phyloP scores from a whole-genome alignment of 2,797 vertebrate genomes.

The Macrochelys suwanniensis region DNA sequence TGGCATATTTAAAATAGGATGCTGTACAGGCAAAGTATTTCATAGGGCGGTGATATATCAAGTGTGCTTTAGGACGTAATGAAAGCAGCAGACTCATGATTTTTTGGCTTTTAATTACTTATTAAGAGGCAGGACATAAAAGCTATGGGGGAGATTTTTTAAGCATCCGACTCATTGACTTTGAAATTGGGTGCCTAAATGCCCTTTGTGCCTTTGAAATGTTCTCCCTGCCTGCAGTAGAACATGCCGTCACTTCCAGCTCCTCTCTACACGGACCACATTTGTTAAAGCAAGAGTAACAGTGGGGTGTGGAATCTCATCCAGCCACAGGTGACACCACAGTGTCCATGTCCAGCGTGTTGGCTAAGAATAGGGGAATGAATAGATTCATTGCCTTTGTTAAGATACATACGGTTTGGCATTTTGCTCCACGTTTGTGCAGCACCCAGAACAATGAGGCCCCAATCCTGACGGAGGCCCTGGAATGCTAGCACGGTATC shows the following conservation, averaged over 20 bases:
- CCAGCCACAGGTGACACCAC: slow-evolving; percentile 49
- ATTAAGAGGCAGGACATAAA: slow-evolving; percentile 77
- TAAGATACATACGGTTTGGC: slow-evolving; percentile 34
- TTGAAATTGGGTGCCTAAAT: slow-evolving; percentile 77
- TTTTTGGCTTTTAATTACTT: slow-evolving; percentile 80
- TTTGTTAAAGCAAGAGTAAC: slow-evolving; percentile 61
- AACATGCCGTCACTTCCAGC: slow-evolving; percentile 65
- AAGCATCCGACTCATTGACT: slow-evolving; percentile 73
- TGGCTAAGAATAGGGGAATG: slow-evolving; percentile 72
- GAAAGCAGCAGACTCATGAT: slow-evolving; percentile 78
- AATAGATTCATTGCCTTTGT: slow-evolving; percentile 51
- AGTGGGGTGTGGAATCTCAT: slow-evolving; percentile 28
- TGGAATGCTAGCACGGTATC: slow-evolving; percentile 64
- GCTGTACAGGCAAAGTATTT: slow-evolving; percentile 76
- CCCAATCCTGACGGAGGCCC: slow-evolving; percentile 50
- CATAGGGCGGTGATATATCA: slow-evolving; percentile 73
- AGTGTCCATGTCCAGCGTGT: slow-evolving; percentile 31
- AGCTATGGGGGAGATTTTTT: slow-evolving; percentile 75
- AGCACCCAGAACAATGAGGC: slow-evolving; percentile 50
- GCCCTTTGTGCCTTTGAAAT: slow-evolving; percentile 77
- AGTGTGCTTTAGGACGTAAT: slow-evolving; percentile 76
- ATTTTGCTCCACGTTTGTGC: neutral
- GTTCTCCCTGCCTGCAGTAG: slow-evolving; percentile 65
- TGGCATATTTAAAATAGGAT: slow-evolving; percentile 79
- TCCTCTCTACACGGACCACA: slow-evolving; percentile 71